Base-by-base conservation (phyloP, 64 coral and sea anemone genomes). In the Porites australiensis region DNA sequence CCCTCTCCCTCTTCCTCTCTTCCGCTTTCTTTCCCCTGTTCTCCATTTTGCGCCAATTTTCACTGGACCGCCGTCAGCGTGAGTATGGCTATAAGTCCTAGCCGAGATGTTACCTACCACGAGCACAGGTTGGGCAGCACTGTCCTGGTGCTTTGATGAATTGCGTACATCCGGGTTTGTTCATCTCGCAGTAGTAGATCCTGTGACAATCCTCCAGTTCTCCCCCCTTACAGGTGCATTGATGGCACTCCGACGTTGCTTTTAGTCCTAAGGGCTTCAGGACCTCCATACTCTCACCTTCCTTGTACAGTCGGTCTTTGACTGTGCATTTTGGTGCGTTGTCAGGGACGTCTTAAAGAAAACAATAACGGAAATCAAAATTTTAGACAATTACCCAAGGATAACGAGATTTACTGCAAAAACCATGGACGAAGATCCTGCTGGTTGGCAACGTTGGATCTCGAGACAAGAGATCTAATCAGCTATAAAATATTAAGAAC, bases 201-300 rank as follows among this genome's bases (percentile, higher is more conserved):
- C 81, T 67, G 81, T 84, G 81, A 52, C 81, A 84, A 2, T 84
- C 6, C 8, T 68, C 13, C 8, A 68, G 19, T 51, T 84, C 52
- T 13, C 81, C 81, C 3, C 5, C 81, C 62, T 22, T 67, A 22
- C 81, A 84, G 4, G 81, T 84, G 47, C 81, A 84, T 45, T 84
- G 81, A 47, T 68, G 81, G n/a, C 81, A 84, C 13, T 84, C 81
- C 5, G 45, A 47, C 27, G 46, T 19, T 4, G 18, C 13, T 16
- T 65, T 49, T 3, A 18, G 44, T 19, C 3, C 44, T 4, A 49
- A 10, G 44, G 65, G 44, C 63, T 68, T 64, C 13, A 84, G 63
- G 19, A 84, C 3, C 47, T 84, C 81, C 46, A 84, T 68, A 10
- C 81, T 84, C 19, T 84, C 45, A 15, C 81, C 81, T 84, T 84